Evolutionary conservation across 2,113 vertebrate species (phyloP), one percentile per base, ranked within the genome.

Genomic region (Montifringilla adamsi): DNA sequence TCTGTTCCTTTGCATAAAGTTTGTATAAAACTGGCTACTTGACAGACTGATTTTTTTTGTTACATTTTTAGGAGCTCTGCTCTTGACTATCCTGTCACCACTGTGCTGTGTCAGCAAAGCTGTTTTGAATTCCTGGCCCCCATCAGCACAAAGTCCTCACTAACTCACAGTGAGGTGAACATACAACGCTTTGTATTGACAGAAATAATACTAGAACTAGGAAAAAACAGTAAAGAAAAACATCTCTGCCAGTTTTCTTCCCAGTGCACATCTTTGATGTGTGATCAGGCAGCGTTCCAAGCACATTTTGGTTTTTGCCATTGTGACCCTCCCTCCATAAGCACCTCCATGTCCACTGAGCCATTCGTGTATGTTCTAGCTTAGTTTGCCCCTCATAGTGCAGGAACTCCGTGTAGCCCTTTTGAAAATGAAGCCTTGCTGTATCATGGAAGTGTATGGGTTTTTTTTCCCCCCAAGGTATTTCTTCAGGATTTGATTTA

Each of bases 311-410:
- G 43, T 87, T 60, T 72, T 82, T 93, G 91, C 89, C 85, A 7
- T 70, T 87, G 87, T 95, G 79, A n/a, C 4, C 90, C 59, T 67
- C 33, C 85, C 95, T 43, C 6, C 6, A 13, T 66, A 13, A 94
- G 63, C 89, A 76, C 93, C 92, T 93, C 75, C 87, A 27, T 15
- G 58, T 70, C 94, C 87, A 44, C 10, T 26, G 41, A 97, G 87
- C 84, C 80, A 91, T 77, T 94, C 89, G 90, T 96, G 87, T 82
- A 30, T 92, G 80, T 92, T 95, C 93, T 98, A 97, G 96, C 96
- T 93, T 97, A 97, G 95, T 78, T 96, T 83, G 87, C 87, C 96
- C 96, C 91, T 94, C 53, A 94, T 97, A 97, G 97, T 72, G 85
- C 97, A 91, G 93, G 89, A 91, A 70, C 27, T 91, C 95, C 87